A percentile compares a stretch with the other conserved stretches of the same genome.
Conservation (phyloP, 2,797 vertebrate genomes). For the Oreortyx pictus region DNA sequence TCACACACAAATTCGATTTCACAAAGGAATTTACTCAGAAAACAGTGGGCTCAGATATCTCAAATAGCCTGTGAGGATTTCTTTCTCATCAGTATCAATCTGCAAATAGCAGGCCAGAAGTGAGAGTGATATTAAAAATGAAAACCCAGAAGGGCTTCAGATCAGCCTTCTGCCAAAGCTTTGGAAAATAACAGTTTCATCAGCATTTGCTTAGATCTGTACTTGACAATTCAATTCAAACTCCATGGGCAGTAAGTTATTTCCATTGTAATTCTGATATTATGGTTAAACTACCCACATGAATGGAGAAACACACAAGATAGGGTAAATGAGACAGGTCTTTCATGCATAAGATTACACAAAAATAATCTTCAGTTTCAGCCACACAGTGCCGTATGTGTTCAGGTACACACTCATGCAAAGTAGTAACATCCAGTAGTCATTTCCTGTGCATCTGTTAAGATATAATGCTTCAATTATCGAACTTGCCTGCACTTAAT, state of each 20-base stretch:
- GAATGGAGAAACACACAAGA: neutral
- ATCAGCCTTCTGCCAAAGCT: neutral
- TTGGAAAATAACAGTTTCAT: slow-evolving; percentile 14
- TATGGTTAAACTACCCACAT: neutral
- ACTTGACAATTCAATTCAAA: neutral
- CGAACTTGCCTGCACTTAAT: neutral
- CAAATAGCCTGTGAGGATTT: neutral
- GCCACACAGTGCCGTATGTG: accelerated
- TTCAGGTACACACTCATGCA: neutral
- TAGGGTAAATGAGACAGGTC: neutral
- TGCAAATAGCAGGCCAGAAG: neutral
- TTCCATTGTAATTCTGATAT: neutral
- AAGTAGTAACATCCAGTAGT: neutral
- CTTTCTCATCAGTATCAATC: neutral
- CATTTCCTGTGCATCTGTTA: neutral
- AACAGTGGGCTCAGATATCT: neutral
- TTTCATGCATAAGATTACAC: neutral
- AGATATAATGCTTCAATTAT: neutral
- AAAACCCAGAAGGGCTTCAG: neutral
- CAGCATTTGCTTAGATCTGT: neutral
- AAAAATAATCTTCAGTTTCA: neutral
- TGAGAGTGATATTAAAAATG: neutral
- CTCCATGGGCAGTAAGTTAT: neutral
- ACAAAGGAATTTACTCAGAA: neutral
- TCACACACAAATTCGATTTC: neutral